phyloP scores from a whole-genome alignment of 53 echinoderm and acorn worm genomes.

The Holothuria leucospilota region DNA sequence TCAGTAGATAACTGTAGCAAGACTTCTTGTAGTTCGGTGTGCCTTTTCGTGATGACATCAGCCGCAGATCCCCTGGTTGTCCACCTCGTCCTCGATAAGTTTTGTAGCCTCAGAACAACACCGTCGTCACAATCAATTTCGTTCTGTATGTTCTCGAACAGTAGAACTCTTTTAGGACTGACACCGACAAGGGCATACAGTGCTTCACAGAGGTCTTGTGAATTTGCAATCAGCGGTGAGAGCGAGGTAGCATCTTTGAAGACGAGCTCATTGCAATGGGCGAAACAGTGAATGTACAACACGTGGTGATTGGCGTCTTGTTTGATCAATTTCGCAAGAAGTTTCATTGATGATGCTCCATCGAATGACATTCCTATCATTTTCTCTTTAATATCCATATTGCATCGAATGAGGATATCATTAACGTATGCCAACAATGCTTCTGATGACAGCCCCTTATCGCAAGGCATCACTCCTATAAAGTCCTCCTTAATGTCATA shows the following conservation, averaged over 20 bases:
- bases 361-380: too few species aligned
- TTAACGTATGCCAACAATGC: neutral
- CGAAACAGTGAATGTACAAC: neutral
- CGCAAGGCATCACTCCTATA: too few species aligned
- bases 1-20: neutral
- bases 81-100: constrained; percentile 1
- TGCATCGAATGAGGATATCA: neutral
- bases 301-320: neutral
- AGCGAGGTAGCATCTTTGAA: neutral
- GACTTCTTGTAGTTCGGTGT: neutral
- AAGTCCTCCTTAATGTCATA: too few species aligned
- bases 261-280: neutral
- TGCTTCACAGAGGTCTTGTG: neutral
- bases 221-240: neutral
- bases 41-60: neutral
- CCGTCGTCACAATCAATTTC: neutral
- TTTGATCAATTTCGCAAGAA: constrained; percentile 8
- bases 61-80: neutral
- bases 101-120: neutral
- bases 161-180: neutral
- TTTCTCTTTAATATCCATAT: neutral
- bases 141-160: neutral
- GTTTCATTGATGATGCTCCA: neutral
- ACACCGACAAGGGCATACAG: neutral
- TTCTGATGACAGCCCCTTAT: neutral